Evolutionary conservation across 2,113 vertebrate genomes (phyloP).

Genomic region (Vanacampus margaritifer): DNA sequence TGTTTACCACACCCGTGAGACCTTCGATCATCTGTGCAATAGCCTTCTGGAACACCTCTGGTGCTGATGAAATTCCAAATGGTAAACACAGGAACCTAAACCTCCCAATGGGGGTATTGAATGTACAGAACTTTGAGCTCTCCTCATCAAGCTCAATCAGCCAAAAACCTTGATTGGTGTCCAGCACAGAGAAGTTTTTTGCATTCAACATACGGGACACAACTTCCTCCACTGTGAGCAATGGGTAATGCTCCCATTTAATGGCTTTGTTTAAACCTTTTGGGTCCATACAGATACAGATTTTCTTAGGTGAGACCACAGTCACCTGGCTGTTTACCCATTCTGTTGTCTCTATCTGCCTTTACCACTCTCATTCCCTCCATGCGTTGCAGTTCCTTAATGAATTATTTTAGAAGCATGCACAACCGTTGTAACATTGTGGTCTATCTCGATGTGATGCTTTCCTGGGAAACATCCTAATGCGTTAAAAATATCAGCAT

Average conservation of each 20-base stretch:
- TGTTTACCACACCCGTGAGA: constrained; percentile 2
- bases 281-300: constrained; percentile 33
- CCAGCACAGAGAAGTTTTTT: constrained; percentile 20
- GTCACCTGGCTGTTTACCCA: constrained; percentile 17
- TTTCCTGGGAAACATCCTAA: constrained; percentile 13
- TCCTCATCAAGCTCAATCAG: constrained; percentile 25
- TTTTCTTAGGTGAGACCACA: constrained; percentile 21
- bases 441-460: constrained; percentile 1
- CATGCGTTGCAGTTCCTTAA: constrained; percentile 5
- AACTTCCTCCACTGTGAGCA: constrained; percentile 27
- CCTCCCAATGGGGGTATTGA: constrained; percentile 13
- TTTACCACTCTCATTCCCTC: constrained; percentile 5
- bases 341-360: constrained; percentile 17
- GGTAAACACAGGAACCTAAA: constrained; percentile 5
- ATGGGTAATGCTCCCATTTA: constrained; percentile 15
- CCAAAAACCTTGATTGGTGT: constrained; percentile 26
- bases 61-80: constrained; percentile 15
- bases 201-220: constrained; percentile 17
- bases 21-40: constrained; percentile 20
- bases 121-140: constrained; percentile 26
- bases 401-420: constrained; percentile 3
- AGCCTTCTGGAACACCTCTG: no score
- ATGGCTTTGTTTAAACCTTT: constrained; percentile 23
- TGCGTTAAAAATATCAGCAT: constrained; percentile 21
- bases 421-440: not conserved